Evolutionary conservation across 2,113 vertebrate genomes (phyloP).

Genomic region (Notothenia coriiceps): DNA sequence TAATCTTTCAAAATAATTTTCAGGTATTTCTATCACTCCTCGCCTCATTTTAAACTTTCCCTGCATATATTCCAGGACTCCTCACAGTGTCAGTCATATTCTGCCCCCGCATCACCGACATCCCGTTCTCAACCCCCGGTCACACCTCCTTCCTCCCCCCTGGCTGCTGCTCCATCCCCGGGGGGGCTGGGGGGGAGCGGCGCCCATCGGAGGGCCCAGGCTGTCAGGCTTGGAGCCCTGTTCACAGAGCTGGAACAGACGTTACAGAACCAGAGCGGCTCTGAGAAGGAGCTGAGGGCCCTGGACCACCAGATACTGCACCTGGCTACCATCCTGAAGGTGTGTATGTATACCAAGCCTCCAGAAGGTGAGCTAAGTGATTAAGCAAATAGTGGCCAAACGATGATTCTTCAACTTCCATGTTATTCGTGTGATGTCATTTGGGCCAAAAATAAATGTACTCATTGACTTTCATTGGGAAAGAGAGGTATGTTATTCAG

Average conservation of each 20-base stretch:
- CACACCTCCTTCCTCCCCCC: not conserved
- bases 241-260: constrained; percentile 84
- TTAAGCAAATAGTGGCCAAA: too few species aligned
- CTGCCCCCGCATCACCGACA: not conserved
- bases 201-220: constrained; percentile 47
- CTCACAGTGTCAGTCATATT: not conserved
- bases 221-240: constrained; percentile 69
- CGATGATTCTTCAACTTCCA: too few species aligned
- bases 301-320: constrained; percentile 85
- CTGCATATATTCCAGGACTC: constrained; percentile 38
- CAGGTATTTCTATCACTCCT: too few species aligned
- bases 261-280: constrained; percentile 54
- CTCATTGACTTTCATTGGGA: too few species aligned
- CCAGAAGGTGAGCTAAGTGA: too few species aligned
- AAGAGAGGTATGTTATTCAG: too few species aligned
- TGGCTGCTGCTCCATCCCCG: not conserved
- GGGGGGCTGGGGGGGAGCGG: constrained; percentile 21
- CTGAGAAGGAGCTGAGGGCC: constrained; percentile 75
- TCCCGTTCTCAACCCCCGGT: not conserved
- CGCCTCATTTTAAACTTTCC: not conserved
- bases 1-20: too few species aligned
- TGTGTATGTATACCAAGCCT: constrained; percentile 51
- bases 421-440: too few species aligned
- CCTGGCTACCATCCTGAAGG: constrained; percentile 89
- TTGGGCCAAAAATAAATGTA: too few species aligned